phyloP scores from a whole-genome alignment of 2,888 invertebrate species.

The Watsonalla binaria region DNA sequence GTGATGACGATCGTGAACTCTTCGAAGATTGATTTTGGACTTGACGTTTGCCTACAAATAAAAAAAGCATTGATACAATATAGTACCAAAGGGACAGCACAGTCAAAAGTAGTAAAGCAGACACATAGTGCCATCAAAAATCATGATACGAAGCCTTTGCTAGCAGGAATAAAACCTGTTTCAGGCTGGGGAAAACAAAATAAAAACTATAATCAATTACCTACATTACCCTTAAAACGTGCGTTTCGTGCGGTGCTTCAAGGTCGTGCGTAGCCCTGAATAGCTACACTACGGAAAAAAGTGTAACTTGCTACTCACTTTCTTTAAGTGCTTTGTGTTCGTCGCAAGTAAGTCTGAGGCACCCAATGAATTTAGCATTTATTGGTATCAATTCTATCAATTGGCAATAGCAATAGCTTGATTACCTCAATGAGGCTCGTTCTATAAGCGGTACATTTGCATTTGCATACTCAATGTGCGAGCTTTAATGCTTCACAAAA shows the following conservation, averaged over 20 bases:
- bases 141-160: too few species aligned
- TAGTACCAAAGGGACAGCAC: neutral
- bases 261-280: neutral
- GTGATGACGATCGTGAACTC: constrained; percentile 60
- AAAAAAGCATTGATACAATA: neutral
- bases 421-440: neutral
- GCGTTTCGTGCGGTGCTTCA: too few species aligned
- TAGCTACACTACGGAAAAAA: neutral
- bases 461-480: neutral
- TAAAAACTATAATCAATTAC: too few species aligned
- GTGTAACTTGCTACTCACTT: neutral
- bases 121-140: neutral
- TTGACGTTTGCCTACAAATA: constrained; percentile 66
- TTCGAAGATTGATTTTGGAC: constrained; percentile 53
- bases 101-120: neutral
- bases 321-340: neutral
- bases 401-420: neutral
- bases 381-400: constrained; percentile 2
- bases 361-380: neutral
- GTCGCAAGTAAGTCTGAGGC: neutral
- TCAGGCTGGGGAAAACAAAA: too few species aligned
- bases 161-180: too few species aligned
- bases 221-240: too few species aligned
- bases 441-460: neutral
- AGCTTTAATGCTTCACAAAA: neutral